Percentiles rank a stretch among this genome's conserved stretches.
Conservation (phyloP, 2,113 vertebrate genomes). For the Brienomyrus longianalis region DNA sequence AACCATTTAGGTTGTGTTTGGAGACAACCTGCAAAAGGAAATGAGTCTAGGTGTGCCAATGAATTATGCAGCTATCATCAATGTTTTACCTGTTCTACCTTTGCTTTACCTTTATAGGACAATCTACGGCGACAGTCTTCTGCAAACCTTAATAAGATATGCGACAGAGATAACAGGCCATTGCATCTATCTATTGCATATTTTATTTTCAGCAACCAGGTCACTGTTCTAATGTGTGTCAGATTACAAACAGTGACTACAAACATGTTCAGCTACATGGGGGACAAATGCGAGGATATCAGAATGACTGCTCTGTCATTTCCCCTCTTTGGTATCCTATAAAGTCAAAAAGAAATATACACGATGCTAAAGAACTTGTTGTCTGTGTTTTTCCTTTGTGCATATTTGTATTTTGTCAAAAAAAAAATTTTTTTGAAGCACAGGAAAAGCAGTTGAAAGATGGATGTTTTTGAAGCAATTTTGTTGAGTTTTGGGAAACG, state of each 20-base stretch:
- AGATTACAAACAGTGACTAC: conserved; percentile 59
- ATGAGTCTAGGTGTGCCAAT: conserved; percentile 69
- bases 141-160: conserved; percentile 5
- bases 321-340: neutral
- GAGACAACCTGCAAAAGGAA: conserved; percentile 66
- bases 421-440: neutral
- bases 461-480: neutral
- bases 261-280: conserved; percentile 30
- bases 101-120: conserved; percentile 56
- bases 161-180: conserved; percentile 53
- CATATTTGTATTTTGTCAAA: neutral
- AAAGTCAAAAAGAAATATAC: neutral
- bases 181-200: neutral
- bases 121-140: conserved; percentile 48
- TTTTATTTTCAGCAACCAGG: conserved; percentile 48
- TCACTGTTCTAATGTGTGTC: conserved; percentile 58
- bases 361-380: neutral
- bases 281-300: neutral
- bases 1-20: conserved; percentile 84
- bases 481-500: neutral
- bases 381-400: neutral
- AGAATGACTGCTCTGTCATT: neutral
- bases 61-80: conserved; percentile 79
- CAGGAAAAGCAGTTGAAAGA: neutral
- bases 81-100: conserved; percentile 51